Evolutionary conservation across 2,888 invertebrate species (phyloP).

Genomic region (Drosophila prolongata): DNA sequence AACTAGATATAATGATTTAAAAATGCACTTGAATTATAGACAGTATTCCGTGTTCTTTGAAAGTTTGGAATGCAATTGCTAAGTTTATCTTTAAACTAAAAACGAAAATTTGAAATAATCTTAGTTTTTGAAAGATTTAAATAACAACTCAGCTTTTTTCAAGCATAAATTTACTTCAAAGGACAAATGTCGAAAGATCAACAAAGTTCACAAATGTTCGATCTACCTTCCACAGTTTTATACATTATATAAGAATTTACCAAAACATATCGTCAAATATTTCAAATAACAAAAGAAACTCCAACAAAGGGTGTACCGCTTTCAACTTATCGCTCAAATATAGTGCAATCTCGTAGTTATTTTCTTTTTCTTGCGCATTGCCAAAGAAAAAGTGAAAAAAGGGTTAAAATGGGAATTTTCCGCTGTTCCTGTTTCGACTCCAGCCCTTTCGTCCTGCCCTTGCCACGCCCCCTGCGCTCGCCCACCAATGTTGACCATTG

Average conservation of each 20-base stretch:
- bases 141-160: no score
- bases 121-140: no score
- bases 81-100: no score
- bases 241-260: neutral
- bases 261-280: neutral
- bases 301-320: constrained; percentile 8
- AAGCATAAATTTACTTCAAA: no score
- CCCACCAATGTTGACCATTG: constrained; percentile 62
- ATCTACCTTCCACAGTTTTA: neutral
- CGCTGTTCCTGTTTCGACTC: constrained; percentile 11
- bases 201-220: no score
- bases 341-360: constrained; percentile 6
- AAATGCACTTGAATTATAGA: no score
- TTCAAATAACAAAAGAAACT: neutral
- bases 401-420: constrained; percentile 55
- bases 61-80: no score
- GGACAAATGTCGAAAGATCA: no score
- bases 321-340: constrained; percentile 7
- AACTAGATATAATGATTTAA: no score
- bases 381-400: constrained; percentile 54
- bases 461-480: neutral
- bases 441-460: constrained; percentile 1
- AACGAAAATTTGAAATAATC: no score
- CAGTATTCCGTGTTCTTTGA: no score
- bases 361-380: constrained; percentile 40